A percentile compares a stretch with the other conserved stretches of the same genome.
phyloP scores from a whole-genome alignment of 2,888 invertebrate species.

The Drosophila kuntzei region DNA sequence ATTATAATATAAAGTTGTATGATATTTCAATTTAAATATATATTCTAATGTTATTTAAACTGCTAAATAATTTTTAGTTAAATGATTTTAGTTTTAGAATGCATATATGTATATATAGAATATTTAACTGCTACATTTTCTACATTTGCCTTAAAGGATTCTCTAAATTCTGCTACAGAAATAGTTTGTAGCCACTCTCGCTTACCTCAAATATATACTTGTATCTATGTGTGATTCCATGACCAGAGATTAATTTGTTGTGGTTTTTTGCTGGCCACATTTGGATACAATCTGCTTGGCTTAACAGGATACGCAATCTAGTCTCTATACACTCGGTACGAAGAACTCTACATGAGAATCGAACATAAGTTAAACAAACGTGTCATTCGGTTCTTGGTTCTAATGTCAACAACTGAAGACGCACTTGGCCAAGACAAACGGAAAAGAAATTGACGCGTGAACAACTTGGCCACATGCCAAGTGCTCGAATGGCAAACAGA shows the following conservation, averaged over 20 bases:
- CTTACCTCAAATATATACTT: slow-evolving; percentile 14
- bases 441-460: slow-evolving; percentile 31
- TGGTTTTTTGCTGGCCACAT: slow-evolving; percentile 21
- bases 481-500: slow-evolving; percentile 15
- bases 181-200: slow-evolving; percentile 36
- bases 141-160: neutral
- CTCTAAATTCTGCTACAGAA: rapidly evolving
- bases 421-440: slow-evolving; percentile 37
- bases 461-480: slow-evolving; percentile 28
- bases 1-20: too few species aligned
- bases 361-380: slow-evolving; percentile 50
- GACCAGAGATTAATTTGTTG: slow-evolving; percentile 46
- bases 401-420: slow-evolving; percentile 33
- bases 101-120: too few species aligned
- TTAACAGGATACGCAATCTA: slow-evolving; percentile 34
- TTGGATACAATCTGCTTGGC: slow-evolving; percentile 10
- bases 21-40: too few species aligned
- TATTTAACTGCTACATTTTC: too few species aligned
- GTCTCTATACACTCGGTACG: slow-evolving; percentile 3
- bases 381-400: slow-evolving; percentile 42
- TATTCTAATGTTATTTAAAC: too few species aligned
- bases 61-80: too few species aligned
- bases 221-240: slow-evolving; percentile 17
- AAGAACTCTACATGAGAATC: slow-evolving; percentile 22
- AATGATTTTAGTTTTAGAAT: too few species aligned